Conservation (phyloP, 2,113 vertebrate species). For the Smithornis capensis region DNA sequence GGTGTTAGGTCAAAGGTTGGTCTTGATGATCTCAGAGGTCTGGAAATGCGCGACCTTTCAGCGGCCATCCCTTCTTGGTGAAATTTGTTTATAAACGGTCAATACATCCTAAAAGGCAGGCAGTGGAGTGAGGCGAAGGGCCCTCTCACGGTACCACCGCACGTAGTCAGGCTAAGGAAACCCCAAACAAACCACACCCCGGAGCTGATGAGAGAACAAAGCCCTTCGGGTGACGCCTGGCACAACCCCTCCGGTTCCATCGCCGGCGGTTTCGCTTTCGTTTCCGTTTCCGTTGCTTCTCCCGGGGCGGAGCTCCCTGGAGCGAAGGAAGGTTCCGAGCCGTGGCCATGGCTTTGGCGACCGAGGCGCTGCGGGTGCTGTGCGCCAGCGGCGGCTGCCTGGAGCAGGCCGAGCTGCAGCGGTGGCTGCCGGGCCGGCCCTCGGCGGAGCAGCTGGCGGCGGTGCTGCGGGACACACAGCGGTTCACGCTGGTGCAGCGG, state of each 20-base stretch:
- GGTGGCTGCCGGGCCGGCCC: not conserved
- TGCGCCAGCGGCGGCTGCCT: slow-evolving; percentile 69
- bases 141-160: accelerated
- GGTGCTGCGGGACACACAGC: slow-evolving; percentile 26
- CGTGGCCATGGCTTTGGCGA: not conserved
- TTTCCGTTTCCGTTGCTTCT: slow-evolving; percentile 1
- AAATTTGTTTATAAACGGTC: not conserved
- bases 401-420: slow-evolving; percentile 47
- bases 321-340: not conserved
- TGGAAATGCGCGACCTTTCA: accelerated
- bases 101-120: too few relatives aligned
- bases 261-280: slow-evolving; percentile 53
- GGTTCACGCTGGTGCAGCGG: slow-evolving; percentile 39
- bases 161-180: accelerated
- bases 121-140: accelerated
- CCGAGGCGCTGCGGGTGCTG: not conserved
- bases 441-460: not conserved
- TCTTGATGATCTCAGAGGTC: too few relatives aligned
- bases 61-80: not conserved
- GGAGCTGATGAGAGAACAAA: not conserved
- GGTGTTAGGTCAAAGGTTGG: too few relatives aligned
- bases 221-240: too few relatives aligned
- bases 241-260: not conserved
- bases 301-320: not conserved
- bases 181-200: accelerated